Conservation (phyloP, 1,140 invertebrate species). For the Lepidostoma basale region DNA sequence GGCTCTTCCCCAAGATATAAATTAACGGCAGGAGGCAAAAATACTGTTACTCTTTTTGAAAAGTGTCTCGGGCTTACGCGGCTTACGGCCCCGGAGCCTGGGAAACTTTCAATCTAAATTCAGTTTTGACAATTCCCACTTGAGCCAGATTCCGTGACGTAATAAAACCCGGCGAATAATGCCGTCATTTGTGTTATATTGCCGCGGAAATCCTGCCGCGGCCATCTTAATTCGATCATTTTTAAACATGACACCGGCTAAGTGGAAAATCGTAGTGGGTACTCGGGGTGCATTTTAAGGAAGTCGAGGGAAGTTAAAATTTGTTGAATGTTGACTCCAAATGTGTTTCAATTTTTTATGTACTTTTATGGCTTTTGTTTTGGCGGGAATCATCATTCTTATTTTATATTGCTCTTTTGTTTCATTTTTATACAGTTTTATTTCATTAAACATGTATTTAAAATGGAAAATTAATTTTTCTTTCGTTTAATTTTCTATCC, state of each 20-base stretch:
- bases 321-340: too few relatives aligned
- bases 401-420: too few relatives aligned
- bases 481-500: too few relatives aligned
- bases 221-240: conserved; percentile 18
- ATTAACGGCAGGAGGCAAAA: background rate
- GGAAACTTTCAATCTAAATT: conserved; percentile 34
- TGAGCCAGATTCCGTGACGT: conserved; percentile 23
- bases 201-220: conserved; percentile 9
- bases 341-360: too few relatives aligned
- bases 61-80: background rate
- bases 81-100: background rate
- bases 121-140: conserved; percentile 26
- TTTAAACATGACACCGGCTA: conserved; percentile 8
- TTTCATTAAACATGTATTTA: too few relatives aligned
- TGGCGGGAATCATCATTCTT: too few relatives aligned
- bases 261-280: background rate
- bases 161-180: conserved; percentile 25
- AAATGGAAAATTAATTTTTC: too few relatives aligned
- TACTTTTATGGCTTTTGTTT: too few relatives aligned
- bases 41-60: background rate
- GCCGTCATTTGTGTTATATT: conserved; percentile 30
- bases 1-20: background rate
- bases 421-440: too few relatives aligned
- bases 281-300: too few relatives aligned
- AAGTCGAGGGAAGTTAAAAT: too few relatives aligned